Evolutionary conservation across 37 sponge, comb jelly and placozoan genomes (phyloP).

Genomic region (Beroe ovata): DNA sequence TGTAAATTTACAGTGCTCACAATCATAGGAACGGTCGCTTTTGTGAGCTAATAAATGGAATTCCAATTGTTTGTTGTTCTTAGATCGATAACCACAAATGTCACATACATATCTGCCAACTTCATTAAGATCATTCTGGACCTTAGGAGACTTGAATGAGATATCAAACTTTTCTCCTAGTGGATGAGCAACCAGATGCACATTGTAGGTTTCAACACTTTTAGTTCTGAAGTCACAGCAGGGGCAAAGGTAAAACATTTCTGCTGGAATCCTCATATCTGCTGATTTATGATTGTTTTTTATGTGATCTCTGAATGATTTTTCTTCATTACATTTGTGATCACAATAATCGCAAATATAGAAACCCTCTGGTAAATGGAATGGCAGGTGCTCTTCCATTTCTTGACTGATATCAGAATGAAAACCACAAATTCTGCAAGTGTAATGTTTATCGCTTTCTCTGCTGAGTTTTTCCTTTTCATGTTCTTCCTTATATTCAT

Average conservation of each 20-base stretch:
- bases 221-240: conserved; percentile 12
- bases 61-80: conserved; percentile 9
- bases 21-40: conserved; percentile 22
- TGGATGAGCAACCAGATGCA: conserved; percentile 26
- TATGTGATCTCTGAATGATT: background rate
- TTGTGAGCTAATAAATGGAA: conserved; percentile 13
- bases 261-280: background rate
- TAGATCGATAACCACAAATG: conserved; percentile 6
- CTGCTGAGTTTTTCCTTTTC: conserved; percentile 1
- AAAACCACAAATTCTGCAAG: conserved; percentile 5
- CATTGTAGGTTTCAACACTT: conserved; percentile 28
- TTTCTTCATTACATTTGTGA: background rate
- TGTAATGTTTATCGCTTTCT: conserved; percentile 41
- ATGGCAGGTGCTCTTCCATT: conserved; percentile 13
- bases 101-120: background rate
- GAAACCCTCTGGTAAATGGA: background rate
- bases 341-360: conserved; percentile 8
- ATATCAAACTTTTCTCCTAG: conserved; percentile 6
- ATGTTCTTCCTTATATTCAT: conserved; percentile 24
- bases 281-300: background rate
- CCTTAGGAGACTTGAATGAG: background rate
- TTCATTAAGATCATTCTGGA: background rate
- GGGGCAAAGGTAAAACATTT: background rate
- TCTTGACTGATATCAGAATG: conserved; percentile 5
- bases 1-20: conserved; percentile 38